Base-by-base conservation (phyloP, 1,140 invertebrate genomes). In the Samia ricini region DNA sequence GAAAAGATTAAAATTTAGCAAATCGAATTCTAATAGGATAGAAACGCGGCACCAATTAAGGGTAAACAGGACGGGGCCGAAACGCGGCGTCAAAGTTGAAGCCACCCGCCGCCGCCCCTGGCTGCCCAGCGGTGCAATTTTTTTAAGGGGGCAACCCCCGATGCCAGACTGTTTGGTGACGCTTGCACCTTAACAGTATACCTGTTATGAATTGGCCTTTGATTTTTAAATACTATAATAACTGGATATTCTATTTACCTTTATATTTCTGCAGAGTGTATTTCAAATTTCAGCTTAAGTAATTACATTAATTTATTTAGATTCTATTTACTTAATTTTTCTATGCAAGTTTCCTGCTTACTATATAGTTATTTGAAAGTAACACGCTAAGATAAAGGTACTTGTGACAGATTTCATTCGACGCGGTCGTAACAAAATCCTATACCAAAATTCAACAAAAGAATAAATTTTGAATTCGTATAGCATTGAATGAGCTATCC, bases 21-120 rank as follows among this genome's bases (percentile, higher is more conserved):
- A 81, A 83, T 77, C 73, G 75, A 70, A 77, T 68, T 72, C 57
- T 76, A 81, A 81, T 81, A 68, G 74, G 63, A 69, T 71, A 64
- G 67, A 66, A 71, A 67, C 72, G 68, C 49, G 57, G 71, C 70
- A 72, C 74, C 83, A 85, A 85, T 88, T 88, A 88, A 69, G 74
- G 61, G 74, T 76, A 81, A 83, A 79, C 74, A 79, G 74, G 68
- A 69, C 20, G 56, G 61, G 64, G 63, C 36, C 76, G 70, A 73
- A 77, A 71, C 67, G 73, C 69, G 52, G 69, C 81, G 85, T 88
- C 85, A 88, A 79, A 85, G 80, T 85, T 83, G 83, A 81, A 59
- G 66, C 68, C 49, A 61, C 72, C 72, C 56, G 50, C 22, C 56
- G 56, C 65, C 64, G n/a, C n/a, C 63, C 61, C 55, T 36, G 36